Conservation (phyloP, 2,797 vertebrate genomes). For the Enteromius trimaculatus region DNA sequence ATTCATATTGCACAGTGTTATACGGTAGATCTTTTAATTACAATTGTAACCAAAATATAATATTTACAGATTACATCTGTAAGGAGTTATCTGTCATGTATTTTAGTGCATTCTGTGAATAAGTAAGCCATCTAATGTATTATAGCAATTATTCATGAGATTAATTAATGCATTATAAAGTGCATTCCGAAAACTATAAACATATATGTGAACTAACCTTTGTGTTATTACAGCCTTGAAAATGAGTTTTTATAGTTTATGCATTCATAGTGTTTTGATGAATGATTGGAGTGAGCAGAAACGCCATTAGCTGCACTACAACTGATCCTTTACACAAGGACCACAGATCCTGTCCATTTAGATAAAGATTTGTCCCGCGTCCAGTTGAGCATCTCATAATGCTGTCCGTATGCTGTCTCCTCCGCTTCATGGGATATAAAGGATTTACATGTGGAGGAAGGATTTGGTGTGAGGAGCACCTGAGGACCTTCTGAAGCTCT, state of each 20-base stretch:
- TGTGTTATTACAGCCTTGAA: not conserved
- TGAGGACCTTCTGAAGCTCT: constrained; percentile 47
- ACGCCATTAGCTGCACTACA: not conserved
- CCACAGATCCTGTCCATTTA: not conserved
- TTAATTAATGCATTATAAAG: not conserved
- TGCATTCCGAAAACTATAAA: not conserved
- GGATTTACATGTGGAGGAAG: constrained; percentile 43
- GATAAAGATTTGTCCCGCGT: not conserved
- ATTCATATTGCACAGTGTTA: not conserved
- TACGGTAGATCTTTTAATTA: not conserved
- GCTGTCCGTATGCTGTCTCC: constrained; percentile 29
- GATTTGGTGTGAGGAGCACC: constrained; percentile 38
- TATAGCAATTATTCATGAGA: not conserved
- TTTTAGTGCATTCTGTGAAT: not conserved
- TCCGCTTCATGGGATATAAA: constrained; percentile 38
- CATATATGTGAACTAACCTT: not conserved
- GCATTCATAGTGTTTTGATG: not conserved
- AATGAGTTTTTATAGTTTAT: not conserved
- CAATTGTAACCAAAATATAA: not conserved
- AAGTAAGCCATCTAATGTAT: not conserved
- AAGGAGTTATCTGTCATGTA: not conserved
- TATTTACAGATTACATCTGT: not conserved
- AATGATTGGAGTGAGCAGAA: not conserved
- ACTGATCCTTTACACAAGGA: not conserved
- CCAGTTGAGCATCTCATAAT: constrained; percentile 33